phyloP scores from a whole-genome alignment of 2,888 invertebrate genomes.

The Xestia ashworthii region DNA sequence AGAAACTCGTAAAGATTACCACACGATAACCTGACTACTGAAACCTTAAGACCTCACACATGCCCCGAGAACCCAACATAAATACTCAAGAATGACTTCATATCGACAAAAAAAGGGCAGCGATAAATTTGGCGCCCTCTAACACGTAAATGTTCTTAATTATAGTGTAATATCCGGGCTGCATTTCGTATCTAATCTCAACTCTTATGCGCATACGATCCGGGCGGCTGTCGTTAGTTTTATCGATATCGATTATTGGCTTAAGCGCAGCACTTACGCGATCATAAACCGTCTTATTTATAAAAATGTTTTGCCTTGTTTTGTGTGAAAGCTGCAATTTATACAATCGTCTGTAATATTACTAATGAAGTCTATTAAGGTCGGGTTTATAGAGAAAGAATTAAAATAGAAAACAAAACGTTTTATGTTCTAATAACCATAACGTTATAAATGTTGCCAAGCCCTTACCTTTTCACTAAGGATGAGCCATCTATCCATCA shows the following conservation, averaged over 20 bases:
- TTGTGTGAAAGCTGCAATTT: constrained; percentile 47
- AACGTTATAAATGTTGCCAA: neutral
- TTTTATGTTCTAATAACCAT: neutral
- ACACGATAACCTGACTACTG: constrained; percentile 89
- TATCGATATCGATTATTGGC: constrained; percentile 66
- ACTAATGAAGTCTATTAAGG: constrained; percentile 8
- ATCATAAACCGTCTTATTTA: constrained; percentile 57
- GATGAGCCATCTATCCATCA: constrained; percentile 8
- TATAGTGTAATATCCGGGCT: constrained; percentile 88
- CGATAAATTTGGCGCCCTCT: constrained; percentile 90
- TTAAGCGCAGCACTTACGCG: constrained; percentile 61
- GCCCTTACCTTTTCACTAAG: neutral
- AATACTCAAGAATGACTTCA: constrained; percentile 88
- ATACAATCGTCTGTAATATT: constrained; percentile 21
- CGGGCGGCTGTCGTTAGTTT: constrained; percentile 58
- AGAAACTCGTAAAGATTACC: constrained; percentile 89
- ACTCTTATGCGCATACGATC: constrained; percentile 80
- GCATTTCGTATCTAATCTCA: constrained; percentile 87
- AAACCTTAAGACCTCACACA: constrained; percentile 88
- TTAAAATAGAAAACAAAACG: neutral
- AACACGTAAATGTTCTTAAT: constrained; percentile 90
- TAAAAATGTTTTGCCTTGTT: constrained; percentile 44
- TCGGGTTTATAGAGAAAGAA: neutral
- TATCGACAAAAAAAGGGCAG: constrained; percentile 89
- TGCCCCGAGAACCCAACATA: constrained; percentile 83